Evolutionary conservation across 2,113 vertebrate species (phyloP).

Genomic region (Microcebus jonahi): DNA sequence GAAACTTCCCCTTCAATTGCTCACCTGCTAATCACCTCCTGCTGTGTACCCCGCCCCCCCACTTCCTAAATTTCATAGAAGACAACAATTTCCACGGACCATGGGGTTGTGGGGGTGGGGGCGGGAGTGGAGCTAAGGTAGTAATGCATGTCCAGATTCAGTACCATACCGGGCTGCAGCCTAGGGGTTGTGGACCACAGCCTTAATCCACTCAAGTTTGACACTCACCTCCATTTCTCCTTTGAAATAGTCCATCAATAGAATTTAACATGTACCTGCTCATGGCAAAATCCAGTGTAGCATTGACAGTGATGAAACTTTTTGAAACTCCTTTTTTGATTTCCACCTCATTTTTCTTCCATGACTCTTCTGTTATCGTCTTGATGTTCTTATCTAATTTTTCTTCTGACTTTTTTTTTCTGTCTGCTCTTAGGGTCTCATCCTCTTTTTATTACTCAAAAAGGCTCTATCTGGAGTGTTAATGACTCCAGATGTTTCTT

Average conservation of each 20-base stretch:
- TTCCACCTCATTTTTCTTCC: background rate
- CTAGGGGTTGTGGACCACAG: too few species aligned
- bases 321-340: background rate
- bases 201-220: background rate
- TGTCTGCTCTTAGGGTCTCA: background rate
- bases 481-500: slow-evolving; percentile 6
- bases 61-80: too few species aligned
- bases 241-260: background rate
- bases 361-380: background rate
- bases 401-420: background rate
- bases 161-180: too few species aligned
- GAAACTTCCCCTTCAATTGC: too few species aligned
- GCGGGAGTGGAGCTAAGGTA: too few species aligned
- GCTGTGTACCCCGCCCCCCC: too few species aligned
- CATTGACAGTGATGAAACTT: background rate
- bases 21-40: too few species aligned
- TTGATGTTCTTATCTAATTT: background rate
- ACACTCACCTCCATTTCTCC: background rate
- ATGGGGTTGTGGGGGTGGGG: too few species aligned
- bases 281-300: background rate
- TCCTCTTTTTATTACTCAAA: background rate
- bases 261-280: background rate
- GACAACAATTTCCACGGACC: too few species aligned
- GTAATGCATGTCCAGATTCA: too few species aligned
- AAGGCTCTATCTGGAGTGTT: slow-evolving; percentile 3